phyloP scores from a whole-genome alignment of 2,888 invertebrate species.

The Cheilosia variabilis region DNA sequence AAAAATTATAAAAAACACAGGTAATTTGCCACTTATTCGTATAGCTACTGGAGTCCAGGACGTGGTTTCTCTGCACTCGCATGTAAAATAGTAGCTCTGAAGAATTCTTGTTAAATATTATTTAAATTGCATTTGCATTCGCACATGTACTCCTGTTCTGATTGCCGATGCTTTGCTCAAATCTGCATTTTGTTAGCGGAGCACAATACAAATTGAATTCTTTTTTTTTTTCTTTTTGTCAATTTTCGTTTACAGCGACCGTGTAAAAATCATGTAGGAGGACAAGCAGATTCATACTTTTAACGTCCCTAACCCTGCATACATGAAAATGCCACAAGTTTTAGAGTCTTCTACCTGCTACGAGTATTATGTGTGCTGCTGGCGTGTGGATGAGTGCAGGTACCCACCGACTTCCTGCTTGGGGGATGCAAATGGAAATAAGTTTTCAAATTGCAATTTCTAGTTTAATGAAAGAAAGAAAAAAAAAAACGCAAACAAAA shows the following conservation, averaged over 20 bases:
- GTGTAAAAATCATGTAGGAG: conserved; percentile 59
- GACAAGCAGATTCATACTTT: conserved; percentile 61
- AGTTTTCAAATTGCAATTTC: conserved; percentile 75
- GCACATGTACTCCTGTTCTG: conserved; percentile 69
- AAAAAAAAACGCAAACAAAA: conserved; percentile 44
- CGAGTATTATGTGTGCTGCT: conserved; percentile 5
- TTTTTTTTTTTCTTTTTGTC: conserved; percentile 65
- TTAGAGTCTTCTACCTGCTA: conserved; percentile 35
- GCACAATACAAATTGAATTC: conserved; percentile 74
- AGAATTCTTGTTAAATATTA: conserved; percentile 56
- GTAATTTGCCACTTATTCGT: neutral
- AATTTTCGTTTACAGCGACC: conserved; percentile 59
- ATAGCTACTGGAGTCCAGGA: conserved; percentile 6
- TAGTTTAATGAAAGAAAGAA: conserved; percentile 68
- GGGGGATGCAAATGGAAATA: conserved; percentile 71
- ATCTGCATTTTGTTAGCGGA: conserved; percentile 74
- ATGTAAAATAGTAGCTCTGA: conserved; percentile 45
- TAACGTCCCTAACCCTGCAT: conserved; percentile 51
- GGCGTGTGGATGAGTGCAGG: conserved; percentile 50
- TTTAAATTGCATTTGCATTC: conserved; percentile 75
- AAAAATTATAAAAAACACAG: neutral
- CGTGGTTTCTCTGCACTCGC: neutral
- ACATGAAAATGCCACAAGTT: conserved; percentile 68
- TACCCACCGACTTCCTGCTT: conserved; percentile 40
- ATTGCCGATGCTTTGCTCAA: conserved; percentile 72